Percentiles rank a stretch among this genome's conserved stretches.
Conservation (phyloP, 2,888 invertebrate species). For the Drosophila neoperkinsi region DNA sequence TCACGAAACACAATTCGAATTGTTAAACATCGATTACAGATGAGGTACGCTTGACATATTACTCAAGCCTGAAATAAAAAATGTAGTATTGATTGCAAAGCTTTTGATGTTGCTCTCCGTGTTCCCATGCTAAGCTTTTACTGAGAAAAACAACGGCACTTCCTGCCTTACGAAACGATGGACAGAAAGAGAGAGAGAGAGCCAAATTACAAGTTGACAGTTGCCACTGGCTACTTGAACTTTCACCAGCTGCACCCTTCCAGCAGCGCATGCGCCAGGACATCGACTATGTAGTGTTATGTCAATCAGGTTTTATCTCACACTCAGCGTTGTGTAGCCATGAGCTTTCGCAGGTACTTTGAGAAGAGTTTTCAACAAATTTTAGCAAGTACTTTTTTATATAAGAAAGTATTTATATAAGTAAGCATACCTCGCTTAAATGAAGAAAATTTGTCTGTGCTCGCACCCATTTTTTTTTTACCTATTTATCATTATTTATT, state of each 20-base stretch:
- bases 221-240: conserved; percentile 44
- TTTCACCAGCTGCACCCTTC: conserved; percentile 39
- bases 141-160: conserved; percentile 21
- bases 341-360: conserved; percentile 10
- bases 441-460: background rate
- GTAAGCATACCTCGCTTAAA: background rate
- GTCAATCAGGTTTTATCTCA: conserved; percentile 8
- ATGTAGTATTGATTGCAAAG: conserved; percentile 62
- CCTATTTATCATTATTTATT: background rate
- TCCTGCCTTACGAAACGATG: conserved; percentile 15
- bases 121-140: conserved; percentile 45
- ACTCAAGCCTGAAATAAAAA: conserved; percentile 40
- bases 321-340: background rate
- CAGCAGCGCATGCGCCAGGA: conserved; percentile 48
- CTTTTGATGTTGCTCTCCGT: conserved; percentile 35
- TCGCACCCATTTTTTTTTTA: background rate
- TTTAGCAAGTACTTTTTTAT: background rate
- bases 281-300: background rate
- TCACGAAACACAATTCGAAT: conserved; percentile 1
- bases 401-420: background rate
- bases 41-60: conserved; percentile 19
- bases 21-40: conserved; percentile 17
- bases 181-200: conserved; percentile 18
- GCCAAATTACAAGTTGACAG: conserved; percentile 32
- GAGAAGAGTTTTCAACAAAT: background rate